Evolutionary conservation across 2,888 invertebrate species (phyloP), one percentile per base, ranked within the genome.

Genomic region (Nymphalis urticae): DNA sequence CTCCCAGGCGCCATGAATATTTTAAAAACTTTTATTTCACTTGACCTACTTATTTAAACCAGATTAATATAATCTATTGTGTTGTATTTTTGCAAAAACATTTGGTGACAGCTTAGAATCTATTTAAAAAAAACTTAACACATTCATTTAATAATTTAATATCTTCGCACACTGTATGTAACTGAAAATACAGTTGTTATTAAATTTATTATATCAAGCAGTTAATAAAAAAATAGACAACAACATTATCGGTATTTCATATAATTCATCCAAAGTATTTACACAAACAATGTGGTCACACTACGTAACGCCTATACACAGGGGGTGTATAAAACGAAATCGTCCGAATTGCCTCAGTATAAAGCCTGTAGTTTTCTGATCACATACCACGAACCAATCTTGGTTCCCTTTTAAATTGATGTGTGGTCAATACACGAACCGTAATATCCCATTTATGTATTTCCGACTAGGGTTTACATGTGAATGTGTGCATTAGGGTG

Each of bases 241-340:
- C 27, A 27, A 27, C 3, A 27, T 27, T 27, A 27, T 9, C 13
- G 42, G n/a, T 51, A 19, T 19, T 51, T 51, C 19, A 42, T 13
- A 19, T 19, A 19, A 51, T 2, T 51, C 21, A n/a, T 51, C 21
- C n/a, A 50, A 63, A 8, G n/a, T 10, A 27, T 47, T 54, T 5
- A 4, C 7, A 19, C 24, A 1, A 6, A 42, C n/a, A 36, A 13
- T 10, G 16, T 73, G 70, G 75, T 70, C 66, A 73, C 75, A 32
- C 60, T 72, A 70, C 56, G 50, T 19, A 51, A 68, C 68, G 75
- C 69, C 76, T 79, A 80, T 73, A 73, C 86, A 78, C 88, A 64
- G 71, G 87, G 84, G 87, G 73, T 79, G 75, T 80, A 87, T 88
- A 88, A 87, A 88, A 82, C 78, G 78, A 82, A 85, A 86, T 83